phyloP scores from a whole-genome alignment of 2,113 vertebrate species.

The Pseudolaguvia tuberculata region DNA sequence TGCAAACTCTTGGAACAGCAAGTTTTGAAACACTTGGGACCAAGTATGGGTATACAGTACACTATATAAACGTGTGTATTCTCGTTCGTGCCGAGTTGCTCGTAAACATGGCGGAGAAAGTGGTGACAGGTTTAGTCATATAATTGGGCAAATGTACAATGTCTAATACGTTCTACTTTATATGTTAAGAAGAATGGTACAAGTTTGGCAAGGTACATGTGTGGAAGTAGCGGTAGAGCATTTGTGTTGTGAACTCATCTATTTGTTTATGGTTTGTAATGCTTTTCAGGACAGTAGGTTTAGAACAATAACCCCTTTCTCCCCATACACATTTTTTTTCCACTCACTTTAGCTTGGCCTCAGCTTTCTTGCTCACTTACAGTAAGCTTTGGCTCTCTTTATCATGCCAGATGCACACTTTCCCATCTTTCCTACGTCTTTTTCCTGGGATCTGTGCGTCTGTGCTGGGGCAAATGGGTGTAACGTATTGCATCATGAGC shows the following conservation, averaged over 20 bases:
- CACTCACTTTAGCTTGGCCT: conserved; percentile 23
- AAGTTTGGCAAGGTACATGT: conserved; percentile 4
- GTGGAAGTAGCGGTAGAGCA: not conserved
- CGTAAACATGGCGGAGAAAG: conserved; percentile 31
- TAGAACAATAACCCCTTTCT: conserved; percentile 31
- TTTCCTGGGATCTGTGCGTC: conserved; percentile 36
- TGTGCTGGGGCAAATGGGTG: conserved; percentile 33
- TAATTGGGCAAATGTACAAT: conserved; percentile 23
- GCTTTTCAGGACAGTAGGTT: conserved; percentile 30
- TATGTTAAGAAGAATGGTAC: not conserved
- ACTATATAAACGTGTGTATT: conserved; percentile 5
- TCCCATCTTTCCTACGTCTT: conserved; percentile 26
- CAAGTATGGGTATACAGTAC: conserved; percentile 17
- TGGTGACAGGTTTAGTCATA: conserved; percentile 15
- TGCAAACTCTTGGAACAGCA: conserved; percentile 13
- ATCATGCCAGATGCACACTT: conserved; percentile 28
- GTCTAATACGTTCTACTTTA: conserved; percentile 14
- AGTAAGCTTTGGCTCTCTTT: conserved; percentile 35
- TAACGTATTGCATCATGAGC: conserved; percentile 44
- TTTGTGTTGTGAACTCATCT: conserved; percentile 1
- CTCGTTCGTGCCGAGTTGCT: conserved; percentile 16
- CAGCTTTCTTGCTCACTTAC: conserved; percentile 31
- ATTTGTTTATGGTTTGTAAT: conserved; percentile 24
- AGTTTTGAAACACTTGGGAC: conserved; percentile 17
- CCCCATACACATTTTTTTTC: conserved; percentile 27